Conservation (phyloP, 1,140 invertebrate genomes). For the Microplitis demolitor region DNA sequence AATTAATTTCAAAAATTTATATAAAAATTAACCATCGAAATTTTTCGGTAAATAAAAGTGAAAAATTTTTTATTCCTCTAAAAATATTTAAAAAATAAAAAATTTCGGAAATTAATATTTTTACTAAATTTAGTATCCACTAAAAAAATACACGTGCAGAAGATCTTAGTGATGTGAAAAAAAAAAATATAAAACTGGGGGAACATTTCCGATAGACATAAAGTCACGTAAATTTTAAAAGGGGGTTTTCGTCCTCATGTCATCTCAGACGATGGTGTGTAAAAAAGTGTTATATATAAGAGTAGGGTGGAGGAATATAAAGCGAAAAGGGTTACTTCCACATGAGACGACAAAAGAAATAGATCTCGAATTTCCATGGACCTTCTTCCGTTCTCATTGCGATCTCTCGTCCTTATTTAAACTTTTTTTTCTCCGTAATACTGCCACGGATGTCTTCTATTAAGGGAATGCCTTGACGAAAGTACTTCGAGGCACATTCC, state of each 20-base stretch:
- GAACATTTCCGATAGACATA: not conserved
- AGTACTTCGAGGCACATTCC: too few species aligned
- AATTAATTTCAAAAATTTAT: too few species aligned
- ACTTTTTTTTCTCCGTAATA: not conserved
- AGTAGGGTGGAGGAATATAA: not conserved
- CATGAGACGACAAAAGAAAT: constrained; percentile 19
- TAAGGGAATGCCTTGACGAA: not conserved
- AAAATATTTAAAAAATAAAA: too few species aligned
- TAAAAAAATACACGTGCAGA: not conserved
- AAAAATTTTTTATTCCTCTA: too few species aligned
- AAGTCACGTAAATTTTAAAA: constrained; percentile 3
- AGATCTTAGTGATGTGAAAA: not conserved
- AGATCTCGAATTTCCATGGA: constrained; percentile 28
- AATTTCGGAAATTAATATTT: not conserved
- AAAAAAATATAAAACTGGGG: not conserved
- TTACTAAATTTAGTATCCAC: not conserved
- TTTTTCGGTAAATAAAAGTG: too few species aligned
- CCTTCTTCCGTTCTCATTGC: not conserved
- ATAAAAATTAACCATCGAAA: too few species aligned
- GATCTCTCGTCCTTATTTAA: not conserved
- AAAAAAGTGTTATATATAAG: not conserved
- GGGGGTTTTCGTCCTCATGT: not conserved
- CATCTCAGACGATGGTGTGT: not conserved
- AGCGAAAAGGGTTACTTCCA: constrained; percentile 21
- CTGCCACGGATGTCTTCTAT: constrained; percentile 22